A percentile compares a stretch with the other conserved stretches of the same genome.
phyloP scores from a whole-genome alignment of 2,888 invertebrate genomes.

The Tachina lurida region DNA sequence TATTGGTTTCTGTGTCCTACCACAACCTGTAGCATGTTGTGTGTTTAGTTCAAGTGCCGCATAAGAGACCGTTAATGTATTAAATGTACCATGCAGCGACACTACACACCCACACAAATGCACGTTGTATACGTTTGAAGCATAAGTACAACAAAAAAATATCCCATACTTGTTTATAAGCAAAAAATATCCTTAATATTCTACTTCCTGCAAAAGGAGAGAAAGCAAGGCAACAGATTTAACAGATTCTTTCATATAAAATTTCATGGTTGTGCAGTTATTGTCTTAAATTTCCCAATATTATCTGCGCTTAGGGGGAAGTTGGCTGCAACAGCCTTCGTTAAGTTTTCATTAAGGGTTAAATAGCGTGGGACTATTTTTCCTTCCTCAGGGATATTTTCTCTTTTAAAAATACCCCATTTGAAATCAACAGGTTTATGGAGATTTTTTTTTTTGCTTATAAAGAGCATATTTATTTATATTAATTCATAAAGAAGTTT shows the following conservation, averaged over 20 bases:
- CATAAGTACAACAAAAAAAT: not conserved
- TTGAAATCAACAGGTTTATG: conserved; percentile 55
- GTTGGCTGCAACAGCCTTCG: conserved; percentile 47
- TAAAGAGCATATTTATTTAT: not conserved
- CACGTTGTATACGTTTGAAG: not conserved
- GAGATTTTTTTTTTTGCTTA: not conserved
- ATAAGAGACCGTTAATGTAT: conserved; percentile 44
- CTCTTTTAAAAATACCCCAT: conserved; percentile 48
- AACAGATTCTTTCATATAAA: conserved; percentile 16
- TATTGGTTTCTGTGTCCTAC: conserved; percentile 66
- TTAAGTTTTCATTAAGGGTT: conserved; percentile 41
- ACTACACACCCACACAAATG: not conserved
- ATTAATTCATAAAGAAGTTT: not conserved
- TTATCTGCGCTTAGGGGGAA: conserved; percentile 13
- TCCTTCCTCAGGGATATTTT: conserved; percentile 36
- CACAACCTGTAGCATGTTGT: conserved; percentile 74
- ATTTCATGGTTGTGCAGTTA: conserved; percentile 11
- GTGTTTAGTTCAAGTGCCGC: conserved; percentile 54
- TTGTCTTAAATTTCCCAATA: conserved; percentile 57
- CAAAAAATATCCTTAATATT: conserved; percentile 17
- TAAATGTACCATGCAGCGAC: conserved; percentile 33
- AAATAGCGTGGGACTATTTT: not conserved
- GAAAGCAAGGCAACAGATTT: not conserved
- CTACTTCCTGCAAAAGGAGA: not conserved
- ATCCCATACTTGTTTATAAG: not conserved